phyloP scores from a whole-genome alignment of 2,888 invertebrate species.

The Shargacucullia verbasci region DNA sequence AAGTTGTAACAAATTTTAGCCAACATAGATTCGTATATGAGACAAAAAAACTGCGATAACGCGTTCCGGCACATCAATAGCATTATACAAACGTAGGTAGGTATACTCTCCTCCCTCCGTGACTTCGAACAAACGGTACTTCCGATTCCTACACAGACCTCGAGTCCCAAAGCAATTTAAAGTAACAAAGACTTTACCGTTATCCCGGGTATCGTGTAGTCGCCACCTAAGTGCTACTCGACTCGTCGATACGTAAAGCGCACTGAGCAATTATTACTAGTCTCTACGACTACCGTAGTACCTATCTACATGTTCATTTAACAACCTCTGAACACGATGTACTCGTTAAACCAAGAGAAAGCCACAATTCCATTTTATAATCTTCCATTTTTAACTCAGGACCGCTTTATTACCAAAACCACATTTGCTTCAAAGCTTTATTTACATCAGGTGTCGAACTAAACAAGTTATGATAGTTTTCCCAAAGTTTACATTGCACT shows the following conservation, averaged over 20 bases:
- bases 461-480: conserved; percentile 43
- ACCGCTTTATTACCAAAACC: conserved; percentile 56
- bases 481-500: conserved; percentile 77
- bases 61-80: too few species aligned
- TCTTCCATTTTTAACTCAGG: conserved; percentile 55
- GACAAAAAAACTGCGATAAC: too few species aligned
- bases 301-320: conserved; percentile 60
- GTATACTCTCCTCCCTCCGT: not conserved
- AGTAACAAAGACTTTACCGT: conserved; percentile 44
- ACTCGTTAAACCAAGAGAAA: conserved; percentile 64
- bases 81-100: too few species aligned
- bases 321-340: conserved; percentile 63
- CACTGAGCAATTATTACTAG: conserved; percentile 57
- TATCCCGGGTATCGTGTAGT: conserved; percentile 36
- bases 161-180: conserved; percentile 39
- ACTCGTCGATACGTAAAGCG: conserved; percentile 53
- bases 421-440: conserved; percentile 30
- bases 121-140: conserved; percentile 13
- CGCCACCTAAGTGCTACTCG: conserved; percentile 53
- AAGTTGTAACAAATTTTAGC: conserved; percentile 14
- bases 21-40: too few species aligned
- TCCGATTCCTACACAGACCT: conserved; percentile 13
- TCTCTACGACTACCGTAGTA: conserved; percentile 31
- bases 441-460: conserved; percentile 24
- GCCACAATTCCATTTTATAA: conserved; percentile 56